These are phyloP conservation scores for Urechis unicinctus DNA, from an alignment of 2,888 invertebrate genomes.

Conservation along the genomic window DNA sequence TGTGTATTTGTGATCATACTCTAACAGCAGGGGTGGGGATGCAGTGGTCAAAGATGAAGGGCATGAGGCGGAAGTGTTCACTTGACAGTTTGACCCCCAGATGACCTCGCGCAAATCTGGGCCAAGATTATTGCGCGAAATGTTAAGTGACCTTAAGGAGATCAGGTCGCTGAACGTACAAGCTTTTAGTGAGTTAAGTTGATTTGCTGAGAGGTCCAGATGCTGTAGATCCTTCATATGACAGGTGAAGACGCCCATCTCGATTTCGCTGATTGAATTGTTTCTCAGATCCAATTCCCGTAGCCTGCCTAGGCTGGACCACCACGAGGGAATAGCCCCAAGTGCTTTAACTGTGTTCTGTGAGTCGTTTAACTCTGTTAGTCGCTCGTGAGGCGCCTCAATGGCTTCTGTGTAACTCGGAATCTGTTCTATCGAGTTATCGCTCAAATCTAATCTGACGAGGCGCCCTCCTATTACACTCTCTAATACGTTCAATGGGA, in stretches of 20 bases:
- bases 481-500: no score
- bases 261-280: conserved; percentile 11
- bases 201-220: conserved; percentile 30
- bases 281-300: conserved; percentile 12
- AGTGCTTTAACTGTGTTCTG: no score
- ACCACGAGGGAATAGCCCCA: no score
- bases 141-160: conserved; percentile 30
- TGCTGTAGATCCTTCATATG: conserved; percentile 4
- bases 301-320: no score
- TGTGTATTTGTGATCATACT: conserved; percentile 5
- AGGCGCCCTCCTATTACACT: no score
- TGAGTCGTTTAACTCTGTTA: no score
- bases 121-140: conserved; percentile 31
- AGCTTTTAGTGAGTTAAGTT: conserved; percentile 22
- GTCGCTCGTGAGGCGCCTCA: no score
- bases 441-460: no score
- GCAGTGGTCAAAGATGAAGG: neutral
- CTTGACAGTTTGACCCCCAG: no score
- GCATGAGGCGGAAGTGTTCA: neutral
- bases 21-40: no score
- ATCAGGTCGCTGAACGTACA: conserved; percentile 29
- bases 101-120: conserved; percentile 1
- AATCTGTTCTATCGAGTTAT: no score
- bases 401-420: no score
- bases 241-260: conserved; percentile 7